phyloP scores from a whole-genome alignment of 1,140 invertebrate genomes.

The Bactericera cockerelli region DNA sequence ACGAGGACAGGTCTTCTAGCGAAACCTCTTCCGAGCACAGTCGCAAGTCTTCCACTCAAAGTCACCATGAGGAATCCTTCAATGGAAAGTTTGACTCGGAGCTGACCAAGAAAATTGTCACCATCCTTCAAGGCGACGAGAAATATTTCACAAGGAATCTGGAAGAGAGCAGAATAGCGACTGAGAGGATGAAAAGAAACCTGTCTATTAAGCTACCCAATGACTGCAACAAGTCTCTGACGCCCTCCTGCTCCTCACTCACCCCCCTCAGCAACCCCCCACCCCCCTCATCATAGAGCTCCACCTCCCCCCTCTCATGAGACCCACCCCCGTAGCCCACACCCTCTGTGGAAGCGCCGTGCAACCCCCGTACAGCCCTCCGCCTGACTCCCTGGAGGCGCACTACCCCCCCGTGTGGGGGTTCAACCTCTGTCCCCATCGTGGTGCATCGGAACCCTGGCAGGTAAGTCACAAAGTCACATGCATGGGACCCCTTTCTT shows the following conservation, averaged over 20 bases:
- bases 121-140: neutral
- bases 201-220: neutral
- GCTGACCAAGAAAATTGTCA: neutral
- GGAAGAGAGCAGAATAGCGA: neutral
- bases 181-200: neutral
- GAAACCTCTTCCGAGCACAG: neutral
- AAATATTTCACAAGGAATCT: neutral
- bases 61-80: neutral
- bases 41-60: neutral
- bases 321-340: neutral
- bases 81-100: neutral
- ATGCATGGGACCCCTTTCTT: no score
- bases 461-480: slow-evolving; percentile 2
- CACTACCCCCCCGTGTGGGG: no score
- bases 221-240: neutral
- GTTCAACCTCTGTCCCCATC: neutral
- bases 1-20: neutral
- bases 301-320: neutral
- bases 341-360: neutral
- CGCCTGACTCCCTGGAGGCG: neutral
- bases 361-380: neutral
- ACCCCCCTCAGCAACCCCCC: neutral
- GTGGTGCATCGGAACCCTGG: neutral
- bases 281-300: neutral
- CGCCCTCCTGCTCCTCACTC: neutral